Conservation (phyloP, 2,113 vertebrate genomes). For the Oceanodroma tethys region DNA sequence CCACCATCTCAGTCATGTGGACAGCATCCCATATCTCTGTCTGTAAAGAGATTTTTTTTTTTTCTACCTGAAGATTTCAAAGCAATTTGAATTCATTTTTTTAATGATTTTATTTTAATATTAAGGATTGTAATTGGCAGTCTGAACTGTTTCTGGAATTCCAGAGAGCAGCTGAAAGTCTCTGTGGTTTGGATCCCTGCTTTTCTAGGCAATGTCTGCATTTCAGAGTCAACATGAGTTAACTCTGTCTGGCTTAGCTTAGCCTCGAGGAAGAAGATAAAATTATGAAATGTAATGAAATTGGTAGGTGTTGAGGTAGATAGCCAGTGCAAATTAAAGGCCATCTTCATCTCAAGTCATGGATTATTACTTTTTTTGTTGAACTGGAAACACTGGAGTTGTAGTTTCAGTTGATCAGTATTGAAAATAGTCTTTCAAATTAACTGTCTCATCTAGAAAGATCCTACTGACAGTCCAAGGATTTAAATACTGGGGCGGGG, state of each 20-base stretch:
- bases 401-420: not conserved
- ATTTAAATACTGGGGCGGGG: not conserved
- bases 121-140: not conserved
- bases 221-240: not conserved
- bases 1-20: not conserved
- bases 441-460: not conserved
- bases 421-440: constrained; percentile 13
- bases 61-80: not conserved
- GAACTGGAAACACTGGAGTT: not conserved
- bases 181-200: not conserved
- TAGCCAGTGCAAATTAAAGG: not conserved
- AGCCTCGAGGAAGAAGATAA: not conserved
- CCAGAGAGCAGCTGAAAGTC: not conserved
- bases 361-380: not conserved
- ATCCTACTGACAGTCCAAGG: not conserved
- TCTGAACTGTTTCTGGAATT: not conserved
- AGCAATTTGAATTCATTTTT: not conserved
- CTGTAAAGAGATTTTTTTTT: not conserved
- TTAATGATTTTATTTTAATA: not conserved
- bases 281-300: not conserved
- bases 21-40: not conserved
- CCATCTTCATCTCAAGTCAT: not conserved
- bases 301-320: not conserved
- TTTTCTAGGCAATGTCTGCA: not conserved
- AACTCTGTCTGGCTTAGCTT: not conserved